These are phyloP conservation scores for Zaprionus lachaisei DNA, from an alignment of 1,140 invertebrate species.

Conservation along the genomic window DNA sequence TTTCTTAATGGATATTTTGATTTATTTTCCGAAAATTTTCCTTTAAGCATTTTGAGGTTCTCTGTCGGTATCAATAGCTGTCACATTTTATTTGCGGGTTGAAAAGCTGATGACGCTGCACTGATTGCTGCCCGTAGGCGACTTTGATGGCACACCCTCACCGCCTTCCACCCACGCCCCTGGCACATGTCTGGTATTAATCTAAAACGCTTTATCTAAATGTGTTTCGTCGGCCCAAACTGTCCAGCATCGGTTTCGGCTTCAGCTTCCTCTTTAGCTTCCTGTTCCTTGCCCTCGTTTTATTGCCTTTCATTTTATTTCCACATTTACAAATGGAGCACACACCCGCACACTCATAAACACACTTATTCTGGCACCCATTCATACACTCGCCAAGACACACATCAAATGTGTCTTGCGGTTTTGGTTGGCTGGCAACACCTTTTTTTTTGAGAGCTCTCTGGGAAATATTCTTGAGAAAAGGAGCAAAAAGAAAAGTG, in stretches of 20 bases:
- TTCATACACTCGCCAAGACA: background rate
- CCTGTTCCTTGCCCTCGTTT: slow-evolving; percentile 31
- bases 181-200: slow-evolving; percentile 65
- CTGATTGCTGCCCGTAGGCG: slow-evolving; percentile 69
- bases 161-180: background rate
- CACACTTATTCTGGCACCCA: background rate
- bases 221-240: slow-evolving; percentile 57
- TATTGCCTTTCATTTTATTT: slow-evolving; percentile 60
- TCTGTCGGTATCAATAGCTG: slow-evolving; percentile 27
- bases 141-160: background rate
- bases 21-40: slow-evolving; percentile 56
- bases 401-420: slow-evolving; percentile 50
- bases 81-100: slow-evolving; percentile 29
- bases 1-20: slow-evolving; percentile 66
- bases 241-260: slow-evolving; percentile 37
- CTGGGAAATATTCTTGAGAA: slow-evolving; percentile 49
- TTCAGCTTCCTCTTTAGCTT: slow-evolving; percentile 11
- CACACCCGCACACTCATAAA: slow-evolving; percentile 27
- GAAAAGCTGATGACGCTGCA: slow-evolving; percentile 72
- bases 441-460: slow-evolving; percentile 53
- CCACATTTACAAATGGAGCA: slow-evolving; percentile 77
- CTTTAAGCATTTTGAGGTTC: slow-evolving; percentile 1
- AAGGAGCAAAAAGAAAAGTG: slow-evolving; percentile 46
- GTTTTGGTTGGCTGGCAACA: slow-evolving; percentile 51
- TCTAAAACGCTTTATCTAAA: slow-evolving; percentile 82